Base-by-base conservation (phyloP, 2,888 invertebrate genomes). In the Drosophila parthenogenetica region DNA sequence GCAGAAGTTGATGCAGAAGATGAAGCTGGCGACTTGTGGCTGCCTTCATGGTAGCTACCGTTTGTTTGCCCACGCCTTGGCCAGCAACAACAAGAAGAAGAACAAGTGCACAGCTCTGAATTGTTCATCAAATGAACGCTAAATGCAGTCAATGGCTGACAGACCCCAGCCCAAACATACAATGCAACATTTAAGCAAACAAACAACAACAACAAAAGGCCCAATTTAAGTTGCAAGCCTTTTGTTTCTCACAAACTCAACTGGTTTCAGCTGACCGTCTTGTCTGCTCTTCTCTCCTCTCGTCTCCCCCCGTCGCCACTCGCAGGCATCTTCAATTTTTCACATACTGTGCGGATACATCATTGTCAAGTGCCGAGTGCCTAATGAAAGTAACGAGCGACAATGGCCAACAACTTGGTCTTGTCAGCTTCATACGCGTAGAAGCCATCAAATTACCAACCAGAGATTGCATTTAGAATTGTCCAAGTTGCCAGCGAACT, bases 181-280 rank as follows among this genome's bases (percentile, higher is more conserved):
- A 89, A 86, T 82, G 87, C 84, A 82, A 83, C 88, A 89, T 88
- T 87, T 82, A 89, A 88, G 70, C 83, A 88, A 87, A 77, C 82
- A 87, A 74, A 66, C 54, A 37, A 0, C 14, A 16, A 40, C 32
- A 32, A 64, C 25, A 49, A 51, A 42, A 69, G 60, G 35, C 42
- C 89, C 89, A 89, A 89, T 87, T 86, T 87, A 81, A 81, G 81
- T 76, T 72, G 81, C 62, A 64, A 77, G 70, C 65, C 76, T 78
- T 81, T 89, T 79, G 79, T 71, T 70, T 79, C 72, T 58, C 63
- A 77, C 63, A 62, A 11, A 69, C 60, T 64, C 59, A 76, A 66
- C 74, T 53, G 60, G 63, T 78, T 63, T 39, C 63, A 54, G 68
- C 68, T 76, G 76, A 69, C 65, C 71, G 63, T 73, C 75, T 53